Percentiles rank a stretch among this genome's conserved stretches.
Conservation (phyloP, 2,113 vertebrate genomes). For the Bubo bubo region DNA sequence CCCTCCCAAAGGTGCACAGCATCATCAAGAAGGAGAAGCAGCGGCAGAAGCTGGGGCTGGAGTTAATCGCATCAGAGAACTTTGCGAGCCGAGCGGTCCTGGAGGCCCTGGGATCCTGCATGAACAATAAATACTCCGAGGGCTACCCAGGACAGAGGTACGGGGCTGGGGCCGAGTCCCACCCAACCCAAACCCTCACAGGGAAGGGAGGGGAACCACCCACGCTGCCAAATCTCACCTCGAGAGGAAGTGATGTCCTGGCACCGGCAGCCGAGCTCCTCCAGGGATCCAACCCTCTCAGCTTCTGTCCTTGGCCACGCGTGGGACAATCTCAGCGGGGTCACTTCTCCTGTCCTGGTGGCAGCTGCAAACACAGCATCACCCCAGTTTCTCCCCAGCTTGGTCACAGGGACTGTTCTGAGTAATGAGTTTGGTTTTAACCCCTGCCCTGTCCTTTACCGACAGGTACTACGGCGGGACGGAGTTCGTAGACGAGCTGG, state of each 20-base stretch:
- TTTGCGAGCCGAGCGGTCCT: slow-evolving; percentile 94
- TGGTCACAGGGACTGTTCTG: not conserved
- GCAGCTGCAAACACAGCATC: not conserved
- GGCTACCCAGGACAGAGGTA: slow-evolving; percentile 97
- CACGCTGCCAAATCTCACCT: not conserved
- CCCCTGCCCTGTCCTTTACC: not conserved
- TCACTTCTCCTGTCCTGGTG: not conserved
- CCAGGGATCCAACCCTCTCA: not conserved
- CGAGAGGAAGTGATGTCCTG: not conserved
- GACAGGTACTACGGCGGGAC: slow-evolving; percentile 93
- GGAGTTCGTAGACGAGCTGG: slow-evolving; percentile 91
- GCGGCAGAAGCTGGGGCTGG: slow-evolving; percentile 88
- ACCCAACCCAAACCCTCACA: not conserved
- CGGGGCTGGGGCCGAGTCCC: not conserved
- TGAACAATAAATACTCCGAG: slow-evolving; percentile 99
- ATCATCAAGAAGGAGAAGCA: slow-evolving; percentile 95
- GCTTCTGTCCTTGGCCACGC: not conserved
- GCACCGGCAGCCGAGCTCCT: not conserved
- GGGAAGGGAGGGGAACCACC: not conserved
- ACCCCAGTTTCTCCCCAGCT: not conserved
- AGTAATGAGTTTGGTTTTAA: not conserved
- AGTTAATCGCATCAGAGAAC: slow-evolving; percentile 95
- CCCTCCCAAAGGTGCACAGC: slow-evolving; percentile 81
- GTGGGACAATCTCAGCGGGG: not conserved
- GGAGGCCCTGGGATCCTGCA: slow-evolving; percentile 94